Evolutionary conservation across 2,888 invertebrate species (phyloP).

Genomic region (Schrankia costaestrigalis): DNA sequence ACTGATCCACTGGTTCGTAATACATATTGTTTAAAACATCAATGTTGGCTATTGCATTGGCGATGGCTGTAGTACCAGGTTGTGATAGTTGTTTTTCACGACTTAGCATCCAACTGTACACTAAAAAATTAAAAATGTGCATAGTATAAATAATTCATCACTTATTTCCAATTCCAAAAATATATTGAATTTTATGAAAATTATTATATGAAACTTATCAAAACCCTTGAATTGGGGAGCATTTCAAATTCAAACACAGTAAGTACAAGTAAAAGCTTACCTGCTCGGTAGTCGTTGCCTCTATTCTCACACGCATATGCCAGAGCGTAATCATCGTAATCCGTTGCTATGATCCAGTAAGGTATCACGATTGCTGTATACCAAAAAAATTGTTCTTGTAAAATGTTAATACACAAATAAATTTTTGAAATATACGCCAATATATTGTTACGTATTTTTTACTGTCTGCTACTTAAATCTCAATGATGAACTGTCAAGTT

Average conservation of each 20-base stretch:
- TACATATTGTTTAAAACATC: constrained; percentile 55
- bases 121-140: constrained; percentile 27
- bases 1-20: constrained; percentile 52
- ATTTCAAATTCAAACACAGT: background rate
- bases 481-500: no score
- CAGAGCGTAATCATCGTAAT: constrained; percentile 81
- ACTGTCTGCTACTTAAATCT: no score
- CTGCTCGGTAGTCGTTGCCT: constrained; percentile 31
- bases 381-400: constrained; percentile 1
- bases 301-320: constrained; percentile 81
- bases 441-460: no score
- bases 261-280: constrained; percentile 27
- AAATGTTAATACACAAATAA: no score
- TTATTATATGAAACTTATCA: background rate
- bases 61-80: constrained; percentile 34
- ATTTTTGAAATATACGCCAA: no score
- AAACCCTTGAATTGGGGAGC: background rate
- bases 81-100: constrained; percentile 38
- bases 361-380: constrained; percentile 42
- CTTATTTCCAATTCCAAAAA: no score
- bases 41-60: constrained; percentile 37
- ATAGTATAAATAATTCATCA: background rate
- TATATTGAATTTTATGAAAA: background rate
- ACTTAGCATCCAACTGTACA: constrained; percentile 65
- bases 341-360: constrained; percentile 67